Evolutionary conservation across 1,140 invertebrate genomes (phyloP).

Genomic region (Ganaspis sp.): DNA sequence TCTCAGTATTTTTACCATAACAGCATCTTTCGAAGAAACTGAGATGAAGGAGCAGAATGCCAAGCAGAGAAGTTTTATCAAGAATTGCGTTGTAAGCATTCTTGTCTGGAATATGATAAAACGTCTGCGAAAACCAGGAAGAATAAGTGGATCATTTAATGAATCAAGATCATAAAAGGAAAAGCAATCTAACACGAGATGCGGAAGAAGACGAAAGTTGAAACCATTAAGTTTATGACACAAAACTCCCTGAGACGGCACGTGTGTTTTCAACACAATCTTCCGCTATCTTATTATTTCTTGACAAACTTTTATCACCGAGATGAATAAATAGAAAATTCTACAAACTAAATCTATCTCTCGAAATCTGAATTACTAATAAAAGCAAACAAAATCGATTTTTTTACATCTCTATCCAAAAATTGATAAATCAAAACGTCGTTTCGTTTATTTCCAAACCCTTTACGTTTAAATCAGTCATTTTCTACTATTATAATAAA

Average conservation of each 20-base stretch:
- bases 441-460: no score
- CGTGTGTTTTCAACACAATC: conserved; percentile 8
- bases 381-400: no score
- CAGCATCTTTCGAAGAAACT: conserved; percentile 1
- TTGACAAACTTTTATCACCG: neutral
- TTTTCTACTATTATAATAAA: no score
- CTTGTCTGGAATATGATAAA: neutral
- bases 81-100: neutral
- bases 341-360: no score
- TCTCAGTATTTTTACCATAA: neutral
- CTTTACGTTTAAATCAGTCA: no score
- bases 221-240: conserved; percentile 4
- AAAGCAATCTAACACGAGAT: neutral
- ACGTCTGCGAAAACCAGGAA: conserved; percentile 21
- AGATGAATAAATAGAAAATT: no score
- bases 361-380: no score
- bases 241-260: neutral
- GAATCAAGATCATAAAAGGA: neutral
- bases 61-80: neutral
- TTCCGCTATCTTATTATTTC: conserved; percentile 3
- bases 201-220: conserved; percentile 5
- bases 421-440: no score
- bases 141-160: conserved; percentile 24
- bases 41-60: neutral
- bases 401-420: no score